Percentiles rank a stretch among this genome's conserved stretches.
These are phyloP conservation scores for Noctua comes DNA, from an alignment of 2,888 invertebrate species.

Conservation along the genomic window DNA sequence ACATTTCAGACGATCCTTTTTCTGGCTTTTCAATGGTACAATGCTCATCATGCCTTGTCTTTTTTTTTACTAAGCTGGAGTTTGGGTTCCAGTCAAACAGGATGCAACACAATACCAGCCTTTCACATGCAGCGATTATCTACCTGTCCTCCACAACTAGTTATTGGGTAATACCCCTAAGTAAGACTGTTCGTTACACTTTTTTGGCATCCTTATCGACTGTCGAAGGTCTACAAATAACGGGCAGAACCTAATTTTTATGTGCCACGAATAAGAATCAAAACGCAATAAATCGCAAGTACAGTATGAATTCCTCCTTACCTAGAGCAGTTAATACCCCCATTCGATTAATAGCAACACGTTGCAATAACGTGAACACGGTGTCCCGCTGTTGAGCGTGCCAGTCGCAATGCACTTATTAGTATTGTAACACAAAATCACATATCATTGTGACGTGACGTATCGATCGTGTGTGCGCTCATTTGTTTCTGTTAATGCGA, in stretches of 20 bases:
- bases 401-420: slow-evolving; percentile 66
- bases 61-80: not conserved
- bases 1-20: not conserved
- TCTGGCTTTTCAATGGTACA: not conserved
- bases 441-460: slow-evolving; percentile 75
- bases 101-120: not conserved
- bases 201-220: not conserved
- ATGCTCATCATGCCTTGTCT: not conserved
- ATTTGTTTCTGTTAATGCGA: slow-evolving; percentile 57
- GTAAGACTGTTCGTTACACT: not conserved
- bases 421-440: slow-evolving; percentile 73
- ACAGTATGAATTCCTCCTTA: slow-evolving; percentile 54
- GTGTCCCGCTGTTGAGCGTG: slow-evolving; percentile 75
- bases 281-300: slow-evolving; percentile 7
- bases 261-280: not conserved
- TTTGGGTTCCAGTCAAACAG: not conserved
- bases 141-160: not conserved
- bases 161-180: not conserved
- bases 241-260: not conserved
- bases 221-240: not conserved
- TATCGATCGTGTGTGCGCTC: slow-evolving; percentile 54
- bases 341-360: slow-evolving; percentile 81
- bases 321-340: slow-evolving; percentile 68
- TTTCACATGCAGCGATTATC: not conserved
- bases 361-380: slow-evolving; percentile 74